Base-by-base conservation (phyloP, 2,888 invertebrate genomes). In the Oxyscelio sp. region DNA sequence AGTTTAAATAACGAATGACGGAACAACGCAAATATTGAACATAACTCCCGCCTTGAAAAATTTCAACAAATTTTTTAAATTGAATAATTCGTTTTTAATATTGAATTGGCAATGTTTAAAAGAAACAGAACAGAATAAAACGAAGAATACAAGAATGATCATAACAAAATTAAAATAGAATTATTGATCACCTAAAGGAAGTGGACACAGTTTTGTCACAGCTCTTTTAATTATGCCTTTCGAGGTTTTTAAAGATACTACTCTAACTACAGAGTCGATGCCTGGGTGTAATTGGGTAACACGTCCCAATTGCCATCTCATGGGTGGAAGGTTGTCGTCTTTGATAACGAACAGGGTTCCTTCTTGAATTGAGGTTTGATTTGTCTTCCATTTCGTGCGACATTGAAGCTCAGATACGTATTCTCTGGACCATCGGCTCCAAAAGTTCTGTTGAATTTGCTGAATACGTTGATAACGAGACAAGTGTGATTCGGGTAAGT, bases 401-500 rank as follows among this genome's bases (percentile, higher is more conserved):
- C 80, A 81, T 38, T 87, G 85, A 0, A 89, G 68, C 17, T 68
- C 43, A 9, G 79, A 50, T 0, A 90, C 19, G 15, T 89, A 90
- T 24, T 90, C 89, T 13, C 24, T 40, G 2, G 31, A 50, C 89
- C 79, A 87, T 6, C 40, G 70, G 15, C 22, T 78, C 87, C 50
- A 87, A 15, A 63, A 79, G 24, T 82, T 68, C 21, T 89, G 89
- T 5, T 38, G 48, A 8, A 83, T 31, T 8, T 75, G 65, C 40
- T 88, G 87, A 0, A 88, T 24, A 4, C 45, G 31, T 40, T 89
- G 85, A 86, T 86, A 91, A 1, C 83, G 45, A 0, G 40, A 27
- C 4, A 89, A 65, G 1, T 82, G 79, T 45, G 83, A 87, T 0
- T 43, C 48, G 1, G 80, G 56, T 3, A 73, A 5, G 3, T 86